phyloP scores from a whole-genome alignment of 2,797 vertebrate genomes.

The Luscinia megarhynchos region DNA sequence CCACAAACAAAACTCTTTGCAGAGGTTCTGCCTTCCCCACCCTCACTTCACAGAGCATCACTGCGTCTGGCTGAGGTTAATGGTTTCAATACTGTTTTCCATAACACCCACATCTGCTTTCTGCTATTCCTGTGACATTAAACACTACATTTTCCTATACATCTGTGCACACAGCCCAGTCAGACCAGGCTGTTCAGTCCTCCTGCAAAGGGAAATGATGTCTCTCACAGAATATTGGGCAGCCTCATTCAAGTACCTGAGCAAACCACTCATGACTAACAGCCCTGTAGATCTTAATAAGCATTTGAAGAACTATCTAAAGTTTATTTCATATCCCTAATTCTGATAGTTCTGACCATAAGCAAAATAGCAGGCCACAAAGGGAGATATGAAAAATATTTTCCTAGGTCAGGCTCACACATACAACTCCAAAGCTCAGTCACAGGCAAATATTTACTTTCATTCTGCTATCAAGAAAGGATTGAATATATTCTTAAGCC shows the following conservation, averaged over 20 bases:
- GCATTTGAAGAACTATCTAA: background rate
- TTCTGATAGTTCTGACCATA: background rate
- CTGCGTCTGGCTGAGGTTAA: background rate
- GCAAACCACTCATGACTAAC: background rate
- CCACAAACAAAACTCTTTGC: background rate
- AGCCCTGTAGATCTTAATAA: background rate
- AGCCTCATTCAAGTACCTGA: background rate
- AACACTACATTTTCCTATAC: background rate
- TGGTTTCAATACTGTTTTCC: background rate
- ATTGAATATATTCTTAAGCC: background rate
- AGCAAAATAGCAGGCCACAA: background rate
- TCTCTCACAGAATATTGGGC: background rate
- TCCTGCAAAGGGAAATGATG: background rate
- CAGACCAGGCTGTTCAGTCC: background rate
- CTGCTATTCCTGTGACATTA: background rate
- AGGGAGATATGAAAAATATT: background rate
- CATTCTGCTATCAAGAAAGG: slow-evolving; percentile 6
- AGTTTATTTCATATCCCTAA: background rate
- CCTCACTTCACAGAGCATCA: background rate
- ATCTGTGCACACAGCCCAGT: background rate
- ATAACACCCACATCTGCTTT: background rate
- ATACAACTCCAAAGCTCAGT: background rate
- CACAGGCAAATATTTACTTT: slow-evolving; percentile 14
- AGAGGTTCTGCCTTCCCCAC: background rate
- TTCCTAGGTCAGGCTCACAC: slow-evolving; percentile 30